phyloP scores from a whole-genome alignment of 2,888 invertebrate genomes.

The Teinopalpus imperialis region DNA sequence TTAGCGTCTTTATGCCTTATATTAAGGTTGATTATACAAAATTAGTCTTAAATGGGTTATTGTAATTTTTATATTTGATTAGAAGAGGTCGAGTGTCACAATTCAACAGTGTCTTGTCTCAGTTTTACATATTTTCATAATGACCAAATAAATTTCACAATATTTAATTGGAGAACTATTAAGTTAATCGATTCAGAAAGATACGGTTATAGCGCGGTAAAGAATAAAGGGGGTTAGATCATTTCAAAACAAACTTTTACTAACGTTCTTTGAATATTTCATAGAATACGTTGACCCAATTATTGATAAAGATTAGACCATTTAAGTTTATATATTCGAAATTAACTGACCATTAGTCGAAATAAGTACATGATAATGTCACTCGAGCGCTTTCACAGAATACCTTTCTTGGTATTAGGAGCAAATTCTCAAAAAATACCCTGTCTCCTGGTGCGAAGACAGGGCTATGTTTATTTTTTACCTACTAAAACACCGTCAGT shows the following conservation, averaged over 20 bases:
- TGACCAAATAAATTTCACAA: slow-evolving; percentile 28
- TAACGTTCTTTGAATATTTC: neutral
- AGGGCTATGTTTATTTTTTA: no score
- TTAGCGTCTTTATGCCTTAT: neutral
- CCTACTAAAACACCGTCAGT: no score
- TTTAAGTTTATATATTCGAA: no score
- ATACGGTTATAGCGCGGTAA: slow-evolving; percentile 3
- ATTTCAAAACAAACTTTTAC: slow-evolving; percentile 11
- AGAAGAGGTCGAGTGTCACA: slow-evolving; percentile 23
- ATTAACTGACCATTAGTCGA: no score
- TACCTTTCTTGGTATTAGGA: no score
- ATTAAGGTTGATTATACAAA: slow-evolving; percentile 1
- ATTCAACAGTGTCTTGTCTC: slow-evolving; percentile 5
- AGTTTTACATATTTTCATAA: slow-evolving; percentile 24
- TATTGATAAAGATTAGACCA: no score
- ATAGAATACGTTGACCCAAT: neutral
- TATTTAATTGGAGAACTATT: slow-evolving; percentile 23
- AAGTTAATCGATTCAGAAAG: slow-evolving; percentile 8
- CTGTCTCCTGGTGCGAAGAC: no score
- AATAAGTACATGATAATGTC: no score
- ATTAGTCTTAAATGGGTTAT: slow-evolving; percentile 12
- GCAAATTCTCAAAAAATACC: no score
- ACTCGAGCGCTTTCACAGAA: no score
- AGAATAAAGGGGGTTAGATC: neutral
- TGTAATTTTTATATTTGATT: slow-evolving; percentile 23